Percentiles rank a stretch among this genome's conserved stretches.
phyloP scores from a whole-genome alignment of 2,888 invertebrate species.

The Sminthurinus aureus region DNA sequence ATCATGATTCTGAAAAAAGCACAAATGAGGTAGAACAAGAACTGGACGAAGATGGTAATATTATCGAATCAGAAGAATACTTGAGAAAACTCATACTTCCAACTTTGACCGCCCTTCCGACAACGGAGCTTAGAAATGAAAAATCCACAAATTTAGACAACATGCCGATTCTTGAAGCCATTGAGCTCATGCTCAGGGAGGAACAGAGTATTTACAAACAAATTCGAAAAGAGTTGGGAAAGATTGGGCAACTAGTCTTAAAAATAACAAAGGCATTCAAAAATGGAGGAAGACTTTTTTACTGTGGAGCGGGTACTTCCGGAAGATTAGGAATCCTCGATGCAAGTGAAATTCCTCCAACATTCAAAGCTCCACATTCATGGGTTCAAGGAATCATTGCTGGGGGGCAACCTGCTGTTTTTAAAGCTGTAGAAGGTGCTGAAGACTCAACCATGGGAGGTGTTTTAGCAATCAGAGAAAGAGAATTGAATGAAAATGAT shows the following conservation, averaged over 20 bases:
- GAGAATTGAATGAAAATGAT: constrained; percentile 49
- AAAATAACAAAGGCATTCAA: constrained; percentile 50
- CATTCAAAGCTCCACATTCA: constrained; percentile 51
- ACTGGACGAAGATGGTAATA: neutral
- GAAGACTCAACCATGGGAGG: constrained; percentile 56
- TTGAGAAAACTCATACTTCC: constrained; percentile 33
- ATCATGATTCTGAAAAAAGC: no score
- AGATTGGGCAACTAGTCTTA: constrained; percentile 44
- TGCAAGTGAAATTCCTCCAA: constrained; percentile 58
- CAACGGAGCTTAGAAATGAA: constrained; percentile 52
- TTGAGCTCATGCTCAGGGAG: constrained; percentile 56
- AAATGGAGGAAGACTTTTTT: constrained; percentile 57
- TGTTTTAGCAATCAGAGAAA: constrained; percentile 45
- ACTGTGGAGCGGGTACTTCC: constrained; percentile 59
- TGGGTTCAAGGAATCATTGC: constrained; percentile 58
- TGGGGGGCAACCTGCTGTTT: constrained; percentile 52
- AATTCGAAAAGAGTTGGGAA: constrained; percentile 46
- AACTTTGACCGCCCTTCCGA: constrained; percentile 44
- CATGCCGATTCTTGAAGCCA: constrained; percentile 46
- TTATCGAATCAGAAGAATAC: constrained; percentile 8
- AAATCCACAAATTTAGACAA: constrained; percentile 53
- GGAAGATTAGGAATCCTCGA: constrained; percentile 60
- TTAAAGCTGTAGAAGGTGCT: constrained; percentile 54
- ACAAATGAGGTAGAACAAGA: no score
- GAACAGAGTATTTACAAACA: constrained; percentile 48